These are phyloP conservation scores for Caranx melampygus DNA, from an alignment of 2,113 vertebrate species.

Conservation along the genomic window DNA sequence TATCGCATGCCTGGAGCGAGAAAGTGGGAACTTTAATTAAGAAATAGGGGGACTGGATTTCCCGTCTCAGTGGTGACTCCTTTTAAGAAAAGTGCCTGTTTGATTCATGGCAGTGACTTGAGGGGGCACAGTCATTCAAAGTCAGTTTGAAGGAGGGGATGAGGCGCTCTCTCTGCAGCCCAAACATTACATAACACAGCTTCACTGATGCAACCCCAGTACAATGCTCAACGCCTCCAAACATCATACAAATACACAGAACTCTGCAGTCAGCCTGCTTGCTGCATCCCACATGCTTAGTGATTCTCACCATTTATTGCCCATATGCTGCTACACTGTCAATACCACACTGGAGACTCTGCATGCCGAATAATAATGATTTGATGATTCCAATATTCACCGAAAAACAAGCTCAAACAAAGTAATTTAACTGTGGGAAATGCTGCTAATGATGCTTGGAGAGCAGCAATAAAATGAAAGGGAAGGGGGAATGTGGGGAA, in stretches of 20 bases:
- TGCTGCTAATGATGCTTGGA: conserved; percentile 3
- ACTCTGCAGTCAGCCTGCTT: conserved; percentile 60
- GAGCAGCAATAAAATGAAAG: conserved; percentile 6
- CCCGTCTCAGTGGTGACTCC: conserved; percentile 59
- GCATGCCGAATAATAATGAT: conserved; percentile 36
- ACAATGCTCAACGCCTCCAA: conserved; percentile 72
- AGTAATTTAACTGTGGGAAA: conserved; percentile 13
- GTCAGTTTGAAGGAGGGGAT: conserved; percentile 53
- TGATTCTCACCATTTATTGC: conserved; percentile 48
- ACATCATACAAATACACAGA: conserved; percentile 69
- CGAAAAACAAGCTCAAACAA: conserved; percentile 37
- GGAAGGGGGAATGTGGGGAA: not conserved
- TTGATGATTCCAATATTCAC: conserved; percentile 24
- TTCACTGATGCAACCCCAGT: conserved; percentile 68
- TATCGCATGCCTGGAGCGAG: conserved; percentile 69
- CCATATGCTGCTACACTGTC: conserved; percentile 46
- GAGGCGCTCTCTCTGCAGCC: conserved; percentile 55
- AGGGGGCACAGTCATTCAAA: conserved; percentile 57
- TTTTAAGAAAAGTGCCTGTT: conserved; percentile 61
- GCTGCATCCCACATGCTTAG: conserved; percentile 70
- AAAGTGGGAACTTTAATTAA: conserved; percentile 76
- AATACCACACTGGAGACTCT: conserved; percentile 26
- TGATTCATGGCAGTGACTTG: conserved; percentile 59
- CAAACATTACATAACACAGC: conserved; percentile 72
- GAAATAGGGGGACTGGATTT: conserved; percentile 70